Evolutionary conservation across 2,888 invertebrate genomes (phyloP).

Genomic region (Dynastes tityus): DNA sequence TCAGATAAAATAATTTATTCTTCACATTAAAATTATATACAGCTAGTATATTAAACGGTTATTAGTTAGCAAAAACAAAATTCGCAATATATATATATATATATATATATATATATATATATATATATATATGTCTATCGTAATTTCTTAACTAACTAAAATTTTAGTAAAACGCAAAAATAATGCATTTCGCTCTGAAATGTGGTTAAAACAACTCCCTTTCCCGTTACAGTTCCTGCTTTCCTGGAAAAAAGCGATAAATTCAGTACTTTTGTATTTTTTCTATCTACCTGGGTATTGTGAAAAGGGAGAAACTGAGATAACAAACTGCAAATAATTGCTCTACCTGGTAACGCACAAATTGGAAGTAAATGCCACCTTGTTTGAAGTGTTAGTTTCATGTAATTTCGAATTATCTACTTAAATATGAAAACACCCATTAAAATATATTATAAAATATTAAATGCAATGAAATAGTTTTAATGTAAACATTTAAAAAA

Average conservation of each 20-base stretch:
- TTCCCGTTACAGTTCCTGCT: not conserved
- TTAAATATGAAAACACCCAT: no score
- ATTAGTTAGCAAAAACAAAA: no score
- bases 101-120: no score
- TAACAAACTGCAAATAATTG: slow-evolving; percentile 44
- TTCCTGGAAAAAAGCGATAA: slow-evolving; percentile 20
- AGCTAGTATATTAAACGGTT: no score
- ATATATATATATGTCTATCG: no score
- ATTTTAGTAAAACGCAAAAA: not conserved
- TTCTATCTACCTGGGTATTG: slow-evolving; percentile 19
- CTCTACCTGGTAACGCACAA: slow-evolving; percentile 23
- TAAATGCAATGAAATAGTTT: no score
- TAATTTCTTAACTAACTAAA: not conserved
- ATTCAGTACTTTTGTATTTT: slow-evolving; percentile 16
- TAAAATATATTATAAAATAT: no score
- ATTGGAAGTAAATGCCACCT: not conserved
- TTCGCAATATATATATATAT: no score
- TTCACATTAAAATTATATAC: no score
- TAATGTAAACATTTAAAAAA: no score
- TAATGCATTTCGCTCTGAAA: not conserved
- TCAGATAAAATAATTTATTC: no score
- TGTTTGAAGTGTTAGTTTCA: not conserved
- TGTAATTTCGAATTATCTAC: not conserved
- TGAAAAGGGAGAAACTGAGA: slow-evolving; percentile 30
- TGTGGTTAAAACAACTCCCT: not conserved